Conservation (phyloP, 2,113 vertebrate species). For the Pteronura brasiliensis region DNA sequence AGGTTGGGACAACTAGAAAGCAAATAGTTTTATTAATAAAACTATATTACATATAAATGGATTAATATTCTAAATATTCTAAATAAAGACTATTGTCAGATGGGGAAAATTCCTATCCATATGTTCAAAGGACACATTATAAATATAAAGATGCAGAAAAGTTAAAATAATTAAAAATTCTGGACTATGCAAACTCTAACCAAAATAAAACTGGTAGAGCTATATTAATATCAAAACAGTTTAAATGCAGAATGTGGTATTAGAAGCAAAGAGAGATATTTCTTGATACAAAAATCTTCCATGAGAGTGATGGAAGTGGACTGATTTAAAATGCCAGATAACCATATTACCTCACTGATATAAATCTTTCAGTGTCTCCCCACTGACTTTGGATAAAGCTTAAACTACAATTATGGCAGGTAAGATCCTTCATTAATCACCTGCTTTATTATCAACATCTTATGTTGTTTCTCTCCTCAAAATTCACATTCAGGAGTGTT, state of each 20-base stretch:
- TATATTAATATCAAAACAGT: background rate
- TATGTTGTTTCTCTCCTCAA: background rate
- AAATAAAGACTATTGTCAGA: background rate
- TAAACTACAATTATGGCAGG: background rate
- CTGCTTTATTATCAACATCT: background rate
- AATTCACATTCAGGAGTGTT: background rate
- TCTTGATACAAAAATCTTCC: background rate
- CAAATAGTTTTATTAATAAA: background rate
- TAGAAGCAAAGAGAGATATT: background rate
- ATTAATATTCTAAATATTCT: background rate
- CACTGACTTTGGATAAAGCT: background rate
- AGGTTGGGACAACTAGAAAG: background rate
- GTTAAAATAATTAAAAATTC: background rate
- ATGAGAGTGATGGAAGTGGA: background rate
- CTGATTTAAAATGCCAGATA: background rate
- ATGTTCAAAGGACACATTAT: background rate
- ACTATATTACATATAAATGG: background rate
- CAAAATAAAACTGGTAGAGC: background rate
- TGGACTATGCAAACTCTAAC: background rate
- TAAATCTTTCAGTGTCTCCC: background rate
- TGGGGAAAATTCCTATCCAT: background rate
- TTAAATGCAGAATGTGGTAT: background rate
- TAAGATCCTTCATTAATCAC: background rate
- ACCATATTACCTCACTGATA: background rate
- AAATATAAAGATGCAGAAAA: background rate